phyloP scores from a whole-genome alignment of 2,797 vertebrate species.

The Spheniscus humboldti region DNA sequence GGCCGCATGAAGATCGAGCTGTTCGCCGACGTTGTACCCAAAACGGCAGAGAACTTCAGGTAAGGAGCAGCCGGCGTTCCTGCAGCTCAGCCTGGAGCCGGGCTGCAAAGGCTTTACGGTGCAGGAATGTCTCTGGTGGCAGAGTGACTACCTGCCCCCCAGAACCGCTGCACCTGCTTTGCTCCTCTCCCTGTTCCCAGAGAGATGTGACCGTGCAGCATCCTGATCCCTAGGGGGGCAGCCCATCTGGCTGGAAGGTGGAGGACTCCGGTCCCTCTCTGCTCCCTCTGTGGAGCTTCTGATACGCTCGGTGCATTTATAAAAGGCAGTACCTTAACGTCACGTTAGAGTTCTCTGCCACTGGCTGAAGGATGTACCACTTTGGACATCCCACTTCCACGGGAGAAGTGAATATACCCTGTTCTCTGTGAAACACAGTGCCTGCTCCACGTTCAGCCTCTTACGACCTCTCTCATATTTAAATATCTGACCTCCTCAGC shows the following conservation, averaged over 20 bases:
- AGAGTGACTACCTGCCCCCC: fast-evolving
- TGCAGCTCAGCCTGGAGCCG: not conserved
- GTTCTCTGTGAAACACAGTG: not conserved
- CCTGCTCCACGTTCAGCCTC: not conserved
- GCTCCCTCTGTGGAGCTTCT: not conserved
- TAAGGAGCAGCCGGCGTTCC: not conserved
- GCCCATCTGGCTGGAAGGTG: not conserved
- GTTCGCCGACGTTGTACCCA: constrained; percentile 95
- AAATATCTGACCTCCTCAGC: not conserved
- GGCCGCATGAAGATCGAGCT: constrained; percentile 96
- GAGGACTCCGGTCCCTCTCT: not conserved
- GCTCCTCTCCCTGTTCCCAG: not conserved
- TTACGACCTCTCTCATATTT: not conserved
- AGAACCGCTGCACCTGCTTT: not conserved
- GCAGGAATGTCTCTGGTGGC: not conserved
- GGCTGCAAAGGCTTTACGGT: fast-evolving
- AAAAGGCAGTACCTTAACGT: not conserved
- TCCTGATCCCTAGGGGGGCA: not conserved
- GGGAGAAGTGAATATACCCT: fast-evolving
- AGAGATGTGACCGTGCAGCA: not conserved
- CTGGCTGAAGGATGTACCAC: not conserved
- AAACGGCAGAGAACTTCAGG: constrained; percentile 95
- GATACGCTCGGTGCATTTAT: fast-evolving
- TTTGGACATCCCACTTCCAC: not conserved
- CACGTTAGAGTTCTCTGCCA: fast-evolving